Conservation (phyloP, 1,140 invertebrate genomes). For the Eupeodes corollae region DNA sequence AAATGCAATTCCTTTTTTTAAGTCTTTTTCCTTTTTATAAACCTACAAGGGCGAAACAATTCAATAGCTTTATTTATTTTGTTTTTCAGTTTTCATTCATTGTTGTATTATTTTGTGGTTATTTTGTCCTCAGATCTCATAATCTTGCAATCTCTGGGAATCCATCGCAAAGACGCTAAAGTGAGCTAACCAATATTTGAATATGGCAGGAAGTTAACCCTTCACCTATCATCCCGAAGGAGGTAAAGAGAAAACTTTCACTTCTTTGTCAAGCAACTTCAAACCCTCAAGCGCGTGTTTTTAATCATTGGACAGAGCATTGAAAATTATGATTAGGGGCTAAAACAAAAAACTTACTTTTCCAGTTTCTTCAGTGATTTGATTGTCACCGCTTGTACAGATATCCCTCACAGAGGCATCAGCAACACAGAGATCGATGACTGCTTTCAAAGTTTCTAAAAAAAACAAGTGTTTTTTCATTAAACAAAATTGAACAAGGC, state of each 20-base stretch:
- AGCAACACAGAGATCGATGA: constrained; percentile 76
- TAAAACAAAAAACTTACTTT: constrained; percentile 50
- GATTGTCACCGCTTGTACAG: constrained; percentile 84
- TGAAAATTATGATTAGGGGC: too few relatives aligned
- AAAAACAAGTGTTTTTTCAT: constrained; percentile 11
- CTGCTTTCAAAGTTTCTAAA: constrained; percentile 77
- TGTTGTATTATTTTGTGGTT: too few relatives aligned
- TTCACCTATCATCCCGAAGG: too few relatives aligned
- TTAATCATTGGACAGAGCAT: constrained; percentile 29
- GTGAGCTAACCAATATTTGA: not conserved
- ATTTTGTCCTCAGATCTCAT: constrained; percentile 35
- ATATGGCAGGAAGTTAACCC: not conserved
- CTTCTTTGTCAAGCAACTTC: constrained; percentile 3
- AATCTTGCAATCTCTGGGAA: constrained; percentile 29
- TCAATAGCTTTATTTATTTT: too few relatives aligned
- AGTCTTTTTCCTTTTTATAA: constrained; percentile 97
- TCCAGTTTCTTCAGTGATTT: constrained; percentile 81
- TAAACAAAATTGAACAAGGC: too few relatives aligned
- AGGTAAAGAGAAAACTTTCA: not conserved
- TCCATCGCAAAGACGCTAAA: constrained; percentile 1
- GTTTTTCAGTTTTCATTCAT: too few relatives aligned
- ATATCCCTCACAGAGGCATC: constrained; percentile 83
- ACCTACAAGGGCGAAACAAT: constrained; percentile 13
- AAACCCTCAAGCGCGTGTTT: constrained; percentile 19
- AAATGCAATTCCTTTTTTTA: constrained; percentile 97